Evolutionary conservation across 1,140 invertebrate species (phyloP).

Genomic region (Calephelis nemesis): DNA sequence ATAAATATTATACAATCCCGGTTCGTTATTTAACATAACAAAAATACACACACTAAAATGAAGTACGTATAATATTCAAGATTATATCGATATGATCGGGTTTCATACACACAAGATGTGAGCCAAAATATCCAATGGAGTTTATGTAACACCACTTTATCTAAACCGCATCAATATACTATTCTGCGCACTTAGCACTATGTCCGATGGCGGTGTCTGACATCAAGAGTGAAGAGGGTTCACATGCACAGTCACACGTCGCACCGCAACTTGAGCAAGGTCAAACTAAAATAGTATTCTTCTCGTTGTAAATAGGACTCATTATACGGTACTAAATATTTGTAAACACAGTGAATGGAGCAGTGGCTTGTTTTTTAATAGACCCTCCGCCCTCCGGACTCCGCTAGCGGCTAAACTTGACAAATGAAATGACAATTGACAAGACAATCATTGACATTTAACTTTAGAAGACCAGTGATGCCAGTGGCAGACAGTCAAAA

Average conservation of each 20-base stretch:
- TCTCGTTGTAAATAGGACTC: not conserved
- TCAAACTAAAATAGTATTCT: conserved; percentile 1
- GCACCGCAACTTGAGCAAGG: not conserved
- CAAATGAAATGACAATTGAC: too few species aligned
- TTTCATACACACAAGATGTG: not conserved
- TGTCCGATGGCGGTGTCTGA: not conserved
- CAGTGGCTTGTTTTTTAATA: not conserved
- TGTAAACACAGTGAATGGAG: not conserved
- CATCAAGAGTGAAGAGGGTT: conserved; percentile 20
- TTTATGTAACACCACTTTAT: conserved; percentile 16
- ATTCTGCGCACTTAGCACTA: conserved; percentile 5
- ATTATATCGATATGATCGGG: not conserved
- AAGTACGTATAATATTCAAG: not conserved
- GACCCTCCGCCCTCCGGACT: too few species aligned
- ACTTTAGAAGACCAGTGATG: too few species aligned
- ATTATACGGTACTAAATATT: not conserved
- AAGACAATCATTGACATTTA: too few species aligned
- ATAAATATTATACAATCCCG: conserved; percentile 26
- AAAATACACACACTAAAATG: not conserved
- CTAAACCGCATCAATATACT: conserved; percentile 12
- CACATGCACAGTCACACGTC: conserved; percentile 49
- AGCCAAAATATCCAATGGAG: not conserved
- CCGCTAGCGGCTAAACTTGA: too few species aligned
- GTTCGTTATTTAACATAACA: conserved; percentile 7
- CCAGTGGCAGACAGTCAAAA: too few species aligned